Base-by-base conservation (phyloP, 1,140 invertebrate genomes). In the Drosophila mojavensis region DNA sequence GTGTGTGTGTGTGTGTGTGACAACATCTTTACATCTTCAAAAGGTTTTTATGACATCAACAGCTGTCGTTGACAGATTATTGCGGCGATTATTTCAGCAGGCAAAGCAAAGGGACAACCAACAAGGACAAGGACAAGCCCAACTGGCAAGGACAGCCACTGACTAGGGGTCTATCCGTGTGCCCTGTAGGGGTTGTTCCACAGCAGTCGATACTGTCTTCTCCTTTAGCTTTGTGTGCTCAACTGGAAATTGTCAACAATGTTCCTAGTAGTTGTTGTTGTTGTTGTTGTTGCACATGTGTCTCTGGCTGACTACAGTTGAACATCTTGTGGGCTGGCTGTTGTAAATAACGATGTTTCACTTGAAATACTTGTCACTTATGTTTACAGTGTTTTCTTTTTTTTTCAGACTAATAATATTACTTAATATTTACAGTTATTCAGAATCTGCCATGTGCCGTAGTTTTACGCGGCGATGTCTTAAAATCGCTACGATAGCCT, bases 21-120 rank as follows among this genome's bases (percentile, higher is more conserved):
- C 78, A 62, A 81, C 84, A 80, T 78, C 78, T 80, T 74, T 39
- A 89, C 84, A 85, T 90, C 86, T 90, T 90, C 86, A 90, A 90
- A 90, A 85, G 86, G 86, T 89, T 90, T 90, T 90, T 86, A 91
- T 90, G 90, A 91, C 90, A 91, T 91, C 83, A 91, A 88, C 90
- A 91, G 86, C 83, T 91, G 90, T 91, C 84, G 90, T 85, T 91
- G 90, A 91, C 90, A 91, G 90, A 91, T 91, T 91, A 91, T 91
- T 91, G 90, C 79, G 84, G 84, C 84, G 84, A 89, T 89, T 89
- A 89, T 89, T 89, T 88, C 75, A 75, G 84, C 80, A 75, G 78
- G 47, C 72, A 75, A 71, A 58, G 72, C 72, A 61, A 71, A 75
- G 59, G 67, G 67, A 61, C 36, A 39, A 4, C 73, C 79, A 76